A percentile compares a stretch with the other conserved stretches of the same genome.
Evolutionary conservation across 2,113 vertebrate species (phyloP).

Genomic region (Pelobates fuscus): DNA sequence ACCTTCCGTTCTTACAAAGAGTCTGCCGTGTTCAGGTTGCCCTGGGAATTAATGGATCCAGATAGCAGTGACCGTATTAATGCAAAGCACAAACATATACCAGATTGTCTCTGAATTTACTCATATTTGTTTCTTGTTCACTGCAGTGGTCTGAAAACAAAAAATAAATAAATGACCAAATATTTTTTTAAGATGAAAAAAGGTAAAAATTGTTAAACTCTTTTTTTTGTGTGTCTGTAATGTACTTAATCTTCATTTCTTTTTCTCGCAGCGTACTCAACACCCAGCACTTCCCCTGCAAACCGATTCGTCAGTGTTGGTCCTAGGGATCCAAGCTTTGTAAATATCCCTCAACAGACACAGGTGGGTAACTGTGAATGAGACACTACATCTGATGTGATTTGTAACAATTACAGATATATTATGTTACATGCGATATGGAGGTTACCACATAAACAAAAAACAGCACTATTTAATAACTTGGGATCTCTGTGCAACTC

Average conservation of each 20-base stretch:
- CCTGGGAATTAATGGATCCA: background rate
- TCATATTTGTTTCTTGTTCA: too few species aligned
- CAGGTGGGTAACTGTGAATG: slow-evolving; percentile 79
- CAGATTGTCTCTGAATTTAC: background rate
- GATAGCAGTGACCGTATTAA: background rate
- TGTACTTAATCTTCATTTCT: slow-evolving; percentile 67
- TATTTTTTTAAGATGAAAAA: too few species aligned
- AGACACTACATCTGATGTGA: too few species aligned
- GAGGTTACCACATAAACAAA: too few species aligned
- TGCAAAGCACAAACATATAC: background rate
- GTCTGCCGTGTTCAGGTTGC: background rate
- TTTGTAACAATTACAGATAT: too few species aligned
- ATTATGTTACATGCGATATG: too few species aligned
- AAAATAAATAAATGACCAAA: too few species aligned
- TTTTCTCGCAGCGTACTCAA: slow-evolving; percentile 92
- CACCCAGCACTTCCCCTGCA: slow-evolving; percentile 96
- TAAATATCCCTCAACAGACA: slow-evolving; percentile 99
- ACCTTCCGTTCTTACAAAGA: background rate
- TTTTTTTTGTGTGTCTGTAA: too few species aligned
- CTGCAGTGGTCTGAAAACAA: too few species aligned
- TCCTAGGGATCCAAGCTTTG: slow-evolving; percentile 97
- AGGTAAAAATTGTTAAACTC: too few species aligned
- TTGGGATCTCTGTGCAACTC: too few species aligned
- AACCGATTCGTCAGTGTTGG: slow-evolving; percentile 99
- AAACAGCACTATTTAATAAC: too few species aligned